Percentiles rank a stretch among this genome's conserved stretches.
Evolutionary conservation across 2,888 invertebrate species (phyloP).

Genomic region (Graphium colonna): DNA sequence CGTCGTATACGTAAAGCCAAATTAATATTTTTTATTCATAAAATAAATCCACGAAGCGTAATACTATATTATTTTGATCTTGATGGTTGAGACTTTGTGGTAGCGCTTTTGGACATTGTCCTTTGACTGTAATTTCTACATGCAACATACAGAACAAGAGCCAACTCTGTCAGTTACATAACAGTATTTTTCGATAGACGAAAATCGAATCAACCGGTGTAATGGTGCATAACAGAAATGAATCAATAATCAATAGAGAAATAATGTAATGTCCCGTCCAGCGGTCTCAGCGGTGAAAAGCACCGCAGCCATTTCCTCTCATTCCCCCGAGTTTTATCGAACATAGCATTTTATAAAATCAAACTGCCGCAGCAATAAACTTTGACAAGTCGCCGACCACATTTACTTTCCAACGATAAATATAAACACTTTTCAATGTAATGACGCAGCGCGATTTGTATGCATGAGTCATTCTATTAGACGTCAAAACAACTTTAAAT

Average conservation of each 20-base stretch:
- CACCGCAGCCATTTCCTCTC: conserved; percentile 22
- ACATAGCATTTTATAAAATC: conserved; percentile 16
- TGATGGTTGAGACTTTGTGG: too few species aligned
- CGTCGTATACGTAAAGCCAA: too few species aligned
- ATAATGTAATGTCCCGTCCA: not conserved
- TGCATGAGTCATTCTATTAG: not conserved
- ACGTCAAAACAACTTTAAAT: not conserved
- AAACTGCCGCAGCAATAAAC: not conserved
- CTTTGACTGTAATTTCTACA: too few species aligned
- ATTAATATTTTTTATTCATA: too few species aligned
- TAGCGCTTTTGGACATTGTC: too few species aligned
- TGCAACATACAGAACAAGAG: too few species aligned
- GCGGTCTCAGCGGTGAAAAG: conserved; percentile 8
- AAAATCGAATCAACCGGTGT: not conserved
- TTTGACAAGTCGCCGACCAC: not conserved
- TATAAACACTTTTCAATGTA: not conserved
- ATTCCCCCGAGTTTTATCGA: conserved; percentile 12
- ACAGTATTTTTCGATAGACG: not conserved
- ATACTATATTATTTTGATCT: too few species aligned
- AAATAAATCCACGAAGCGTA: too few species aligned
- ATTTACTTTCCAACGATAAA: conserved; percentile 1
- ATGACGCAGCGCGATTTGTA: not conserved
- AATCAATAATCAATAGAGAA: not conserved
- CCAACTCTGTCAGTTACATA: too few species aligned
- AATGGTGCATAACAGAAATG: not conserved